These are phyloP conservation scores for Aviceda subcristata DNA, from an alignment of 2,113 vertebrate genomes.

Conservation along the genomic window DNA sequence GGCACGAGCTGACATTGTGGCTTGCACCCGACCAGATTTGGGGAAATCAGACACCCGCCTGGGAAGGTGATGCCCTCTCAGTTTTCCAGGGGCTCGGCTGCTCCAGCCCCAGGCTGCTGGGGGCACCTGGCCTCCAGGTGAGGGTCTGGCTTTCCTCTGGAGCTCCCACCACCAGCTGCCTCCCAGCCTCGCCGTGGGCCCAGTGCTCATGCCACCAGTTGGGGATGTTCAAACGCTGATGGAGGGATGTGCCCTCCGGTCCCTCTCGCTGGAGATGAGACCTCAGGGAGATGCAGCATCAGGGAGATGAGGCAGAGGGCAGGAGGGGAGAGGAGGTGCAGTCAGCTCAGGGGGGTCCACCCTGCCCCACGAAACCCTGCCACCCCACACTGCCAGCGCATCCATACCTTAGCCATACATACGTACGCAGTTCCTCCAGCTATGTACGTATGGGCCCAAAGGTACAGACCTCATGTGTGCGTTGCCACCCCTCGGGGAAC, in stretches of 20 bases:
- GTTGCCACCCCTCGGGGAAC: background rate
- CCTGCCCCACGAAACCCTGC: background rate
- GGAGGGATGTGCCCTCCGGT: background rate
- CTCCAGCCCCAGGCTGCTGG: background rate
- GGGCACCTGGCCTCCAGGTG: background rate
- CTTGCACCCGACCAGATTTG: background rate
- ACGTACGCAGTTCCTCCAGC: background rate
- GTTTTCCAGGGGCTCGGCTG: constrained; percentile 34
- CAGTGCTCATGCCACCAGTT: background rate
- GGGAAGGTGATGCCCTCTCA: background rate
- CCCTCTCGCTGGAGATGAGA: background rate
- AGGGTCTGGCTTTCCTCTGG: constrained; percentile 24
- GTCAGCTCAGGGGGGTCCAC: fast-evolving
- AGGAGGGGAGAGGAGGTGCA: background rate
- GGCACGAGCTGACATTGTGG: background rate
- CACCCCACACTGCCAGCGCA: fast-evolving
- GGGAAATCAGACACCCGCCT: background rate
- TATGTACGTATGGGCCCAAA: background rate
- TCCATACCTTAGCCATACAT: background rate
- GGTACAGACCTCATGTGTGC: background rate
- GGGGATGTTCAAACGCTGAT: background rate
- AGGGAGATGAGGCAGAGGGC: background rate
- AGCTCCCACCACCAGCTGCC: background rate
- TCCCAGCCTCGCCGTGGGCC: background rate
- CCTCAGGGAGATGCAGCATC: background rate